A percentile compares a stretch with the other conserved stretches of the same genome.
Evolutionary conservation across 2,113 vertebrate species (phyloP).

Genomic region (Chaetodon auriga): DNA sequence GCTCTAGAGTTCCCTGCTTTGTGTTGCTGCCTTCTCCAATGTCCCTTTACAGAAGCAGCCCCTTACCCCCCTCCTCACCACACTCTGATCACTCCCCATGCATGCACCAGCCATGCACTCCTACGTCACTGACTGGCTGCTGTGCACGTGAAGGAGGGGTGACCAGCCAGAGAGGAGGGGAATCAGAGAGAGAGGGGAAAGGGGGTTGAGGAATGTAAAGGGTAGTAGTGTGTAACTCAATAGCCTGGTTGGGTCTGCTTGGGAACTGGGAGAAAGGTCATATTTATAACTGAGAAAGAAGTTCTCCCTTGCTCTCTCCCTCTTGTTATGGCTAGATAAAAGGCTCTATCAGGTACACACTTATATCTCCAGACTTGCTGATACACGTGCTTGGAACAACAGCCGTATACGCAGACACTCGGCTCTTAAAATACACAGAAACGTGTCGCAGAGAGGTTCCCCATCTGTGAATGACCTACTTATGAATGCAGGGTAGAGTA

Average conservation of each 20-base stretch:
- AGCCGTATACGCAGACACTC: slow-evolving; percentile 59
- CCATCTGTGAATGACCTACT: slow-evolving; percentile 32
- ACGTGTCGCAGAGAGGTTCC: slow-evolving; percentile 11
- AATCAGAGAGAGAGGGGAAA: not conserved
- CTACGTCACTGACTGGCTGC: slow-evolving; percentile 66
- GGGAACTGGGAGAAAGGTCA: slow-evolving; percentile 87
- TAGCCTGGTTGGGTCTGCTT: slow-evolving; percentile 61
- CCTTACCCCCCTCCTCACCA: not conserved
- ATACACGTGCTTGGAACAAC: slow-evolving; percentile 33
- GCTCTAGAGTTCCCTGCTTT: slow-evolving; percentile 35
- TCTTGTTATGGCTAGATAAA: slow-evolving; percentile 33
- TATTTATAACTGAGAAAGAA: slow-evolving; percentile 71
- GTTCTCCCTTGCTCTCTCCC: not conserved
- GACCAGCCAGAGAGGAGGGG: slow-evolving; percentile 26
- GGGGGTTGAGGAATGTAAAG: slow-evolving; percentile 57
- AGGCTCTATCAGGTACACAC: slow-evolving; percentile 8
- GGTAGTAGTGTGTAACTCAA: slow-evolving; percentile 45
- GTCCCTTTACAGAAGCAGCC: slow-evolving; percentile 28
- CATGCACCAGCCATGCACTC: slow-evolving; percentile 68
- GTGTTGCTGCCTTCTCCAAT: slow-evolving; percentile 15
- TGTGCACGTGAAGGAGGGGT: slow-evolving; percentile 77
- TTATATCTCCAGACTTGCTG: slow-evolving; percentile 47
- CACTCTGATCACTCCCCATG: slow-evolving; percentile 55
- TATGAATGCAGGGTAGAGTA: slow-evolving; percentile 10
- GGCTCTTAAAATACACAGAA: not conserved